Evolutionary conservation across 2,888 invertebrate species (phyloP).

Genomic region (Siphonodentalium dalli): DNA sequence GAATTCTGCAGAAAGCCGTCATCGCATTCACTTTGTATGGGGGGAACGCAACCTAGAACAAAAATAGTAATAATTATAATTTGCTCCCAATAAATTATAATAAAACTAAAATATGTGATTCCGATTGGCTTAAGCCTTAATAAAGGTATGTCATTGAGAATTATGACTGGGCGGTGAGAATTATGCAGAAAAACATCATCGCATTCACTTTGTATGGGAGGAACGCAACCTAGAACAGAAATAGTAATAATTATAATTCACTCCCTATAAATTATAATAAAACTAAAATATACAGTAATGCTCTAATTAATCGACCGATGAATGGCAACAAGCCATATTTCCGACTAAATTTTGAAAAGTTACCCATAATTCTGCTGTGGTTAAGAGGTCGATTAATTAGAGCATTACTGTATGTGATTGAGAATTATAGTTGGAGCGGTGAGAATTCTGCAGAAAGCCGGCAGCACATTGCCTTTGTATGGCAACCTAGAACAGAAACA

Average conservation of each 20-base stretch:
- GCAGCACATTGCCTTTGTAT: conserved; percentile 86
- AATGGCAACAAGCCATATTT: too few relatives aligned
- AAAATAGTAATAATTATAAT: too few relatives aligned
- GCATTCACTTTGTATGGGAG: conserved; percentile 91
- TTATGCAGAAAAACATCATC: conserved; percentile 83
- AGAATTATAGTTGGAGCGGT: conserved; percentile 86
- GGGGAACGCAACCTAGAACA: conserved; percentile 78
- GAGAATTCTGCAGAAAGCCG: conserved; percentile 84
- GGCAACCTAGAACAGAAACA: conserved; percentile 76
- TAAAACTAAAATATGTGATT: not conserved
- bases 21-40: conserved; percentile 91
- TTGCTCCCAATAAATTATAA: not conserved
- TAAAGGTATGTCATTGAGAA: conserved; percentile 76
- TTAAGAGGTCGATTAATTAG: too few relatives aligned
- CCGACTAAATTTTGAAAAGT: too few relatives aligned
- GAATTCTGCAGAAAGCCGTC: conserved; percentile 83
- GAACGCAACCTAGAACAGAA: conserved; percentile 75
- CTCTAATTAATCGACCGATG: too few relatives aligned
- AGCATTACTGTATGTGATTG: conserved; percentile 70
- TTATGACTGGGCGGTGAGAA: conserved; percentile 85
- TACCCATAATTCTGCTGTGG: too few relatives aligned
- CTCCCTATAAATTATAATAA: not conserved
- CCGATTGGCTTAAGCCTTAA: not conserved
- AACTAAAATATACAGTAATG: not conserved
- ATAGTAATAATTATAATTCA: too few relatives aligned